These are phyloP conservation scores for Xylophagus ater DNA, from an alignment of 2,888 invertebrate genomes.

Conservation along the genomic window DNA sequence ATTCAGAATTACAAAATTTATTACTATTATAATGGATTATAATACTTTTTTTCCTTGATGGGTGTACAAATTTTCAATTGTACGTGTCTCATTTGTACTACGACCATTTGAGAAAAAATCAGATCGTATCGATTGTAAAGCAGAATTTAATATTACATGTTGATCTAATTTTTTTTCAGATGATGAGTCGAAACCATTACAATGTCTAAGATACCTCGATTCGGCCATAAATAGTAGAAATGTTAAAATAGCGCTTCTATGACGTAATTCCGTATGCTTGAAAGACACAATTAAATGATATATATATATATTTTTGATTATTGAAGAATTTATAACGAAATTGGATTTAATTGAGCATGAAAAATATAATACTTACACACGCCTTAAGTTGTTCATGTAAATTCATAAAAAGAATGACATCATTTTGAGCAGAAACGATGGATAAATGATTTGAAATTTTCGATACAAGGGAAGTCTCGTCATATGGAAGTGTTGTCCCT, in stretches of 20 bases:
- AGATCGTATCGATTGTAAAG: conserved; percentile 3
- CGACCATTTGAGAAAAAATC: conserved; percentile 2
- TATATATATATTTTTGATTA: too few relatives aligned
- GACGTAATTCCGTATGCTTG: conserved; percentile 47
- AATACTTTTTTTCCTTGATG: conserved; percentile 12
- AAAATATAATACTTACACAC: conserved; percentile 22
- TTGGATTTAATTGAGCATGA: conserved; percentile 9
- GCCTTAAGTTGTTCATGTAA: conserved; percentile 28
- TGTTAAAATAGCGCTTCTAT: conserved; percentile 47
- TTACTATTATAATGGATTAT: neutral
- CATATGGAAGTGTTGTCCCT: conserved; percentile 23
- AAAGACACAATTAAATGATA: conserved; percentile 21
- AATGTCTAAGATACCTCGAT: conserved; percentile 16
- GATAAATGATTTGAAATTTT: conserved; percentile 27
- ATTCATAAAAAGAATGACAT: conserved; percentile 26
- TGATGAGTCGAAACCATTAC: conserved; percentile 9
- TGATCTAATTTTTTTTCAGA: neutral
- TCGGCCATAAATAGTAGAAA: conserved; percentile 37
- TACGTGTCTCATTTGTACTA: neutral
- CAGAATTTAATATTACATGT: conserved; percentile 4
- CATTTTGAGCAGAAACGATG: conserved; percentile 18
- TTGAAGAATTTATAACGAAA: too few relatives aligned
- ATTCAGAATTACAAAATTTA: neutral
- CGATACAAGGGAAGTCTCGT: conserved; percentile 26
- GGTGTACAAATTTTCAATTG: conserved; percentile 10